phyloP scores from a whole-genome alignment of 2,113 vertebrate species.

The Stegostoma tigrinum region DNA sequence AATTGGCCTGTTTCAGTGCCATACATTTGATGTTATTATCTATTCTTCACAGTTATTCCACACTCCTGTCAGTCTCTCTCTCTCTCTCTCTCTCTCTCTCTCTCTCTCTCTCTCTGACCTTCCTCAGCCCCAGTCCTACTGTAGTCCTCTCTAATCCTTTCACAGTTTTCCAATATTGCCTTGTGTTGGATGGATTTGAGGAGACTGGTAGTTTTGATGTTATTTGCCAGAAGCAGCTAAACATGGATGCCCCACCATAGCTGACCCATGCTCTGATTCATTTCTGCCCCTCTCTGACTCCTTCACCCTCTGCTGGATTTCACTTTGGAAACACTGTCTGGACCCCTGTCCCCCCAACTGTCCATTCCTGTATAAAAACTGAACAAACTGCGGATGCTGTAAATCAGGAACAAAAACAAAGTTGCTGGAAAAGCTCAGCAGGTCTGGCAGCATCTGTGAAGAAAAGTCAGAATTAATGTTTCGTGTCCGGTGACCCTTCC shows the following conservation, averaged over 20 bases:
- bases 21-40: too few relatives aligned
- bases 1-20: neutral
- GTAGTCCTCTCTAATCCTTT: neutral
- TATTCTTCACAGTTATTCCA: too few relatives aligned
- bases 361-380: neutral
- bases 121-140: neutral
- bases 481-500: too few relatives aligned
- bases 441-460: too few relatives aligned
- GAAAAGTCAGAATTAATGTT: too few relatives aligned
- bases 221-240: neutral
- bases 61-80: too few relatives aligned
- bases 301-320: neutral
- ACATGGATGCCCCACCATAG: neutral
- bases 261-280: neutral
- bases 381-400: too few relatives aligned
- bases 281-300: neutral
- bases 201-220: neutral
- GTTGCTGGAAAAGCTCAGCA: too few relatives aligned
- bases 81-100: neutral
- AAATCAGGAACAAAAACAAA: too few relatives aligned
- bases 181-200: neutral
- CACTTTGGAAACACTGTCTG: neutral
- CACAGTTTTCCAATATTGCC: neutral
- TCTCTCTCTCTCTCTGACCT: neutral
- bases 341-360: neutral